phyloP scores from a whole-genome alignment of 2,113 vertebrate genomes.

The Ancistrus triradiatus region DNA sequence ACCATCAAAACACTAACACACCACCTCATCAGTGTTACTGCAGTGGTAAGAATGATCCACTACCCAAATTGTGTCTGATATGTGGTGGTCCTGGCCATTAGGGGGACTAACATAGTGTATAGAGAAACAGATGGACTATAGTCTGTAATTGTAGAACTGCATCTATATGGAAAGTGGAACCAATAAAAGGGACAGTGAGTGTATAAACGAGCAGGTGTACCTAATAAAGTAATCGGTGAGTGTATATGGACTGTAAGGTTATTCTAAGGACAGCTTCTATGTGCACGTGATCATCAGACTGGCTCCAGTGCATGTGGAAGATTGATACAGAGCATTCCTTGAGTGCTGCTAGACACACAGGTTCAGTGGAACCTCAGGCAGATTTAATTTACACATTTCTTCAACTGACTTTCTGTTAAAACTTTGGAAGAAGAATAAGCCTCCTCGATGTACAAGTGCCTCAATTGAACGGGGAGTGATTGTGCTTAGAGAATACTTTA shows the following conservation, averaged over 20 bases:
- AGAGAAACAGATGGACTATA: too few species aligned
- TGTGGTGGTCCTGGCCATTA: too few species aligned
- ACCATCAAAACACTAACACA: too few species aligned
- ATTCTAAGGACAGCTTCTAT: conserved; percentile 8
- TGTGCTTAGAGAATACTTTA: conserved; percentile 49
- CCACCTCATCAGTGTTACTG: too few species aligned
- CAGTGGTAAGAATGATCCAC: too few species aligned
- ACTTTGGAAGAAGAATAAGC: conserved; percentile 34
- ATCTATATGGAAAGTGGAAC: too few species aligned
- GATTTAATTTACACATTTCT: conserved; percentile 12
- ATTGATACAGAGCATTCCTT: conserved; percentile 23
- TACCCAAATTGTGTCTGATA: too few species aligned
- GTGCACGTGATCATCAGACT: conserved; percentile 33
- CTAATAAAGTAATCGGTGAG: too few species aligned
- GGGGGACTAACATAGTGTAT: too few species aligned
- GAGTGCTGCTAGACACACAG: conserved; percentile 31
- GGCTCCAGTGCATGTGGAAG: conserved; percentile 4
- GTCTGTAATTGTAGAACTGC: too few species aligned
- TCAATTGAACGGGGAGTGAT: conserved; percentile 48
- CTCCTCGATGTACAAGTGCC: conserved; percentile 66
- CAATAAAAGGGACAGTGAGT: too few species aligned
- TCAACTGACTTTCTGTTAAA: conserved; percentile 27
- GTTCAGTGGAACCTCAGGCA: conserved; percentile 12
- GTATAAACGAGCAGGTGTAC: too few species aligned
- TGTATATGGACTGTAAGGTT: conserved; percentile 29